A percentile compares a stretch with the other conserved stretches of the same genome.
Evolutionary conservation across 2,888 invertebrate genomes (phyloP).

Genomic region (Eupithecia pulchellata): DNA sequence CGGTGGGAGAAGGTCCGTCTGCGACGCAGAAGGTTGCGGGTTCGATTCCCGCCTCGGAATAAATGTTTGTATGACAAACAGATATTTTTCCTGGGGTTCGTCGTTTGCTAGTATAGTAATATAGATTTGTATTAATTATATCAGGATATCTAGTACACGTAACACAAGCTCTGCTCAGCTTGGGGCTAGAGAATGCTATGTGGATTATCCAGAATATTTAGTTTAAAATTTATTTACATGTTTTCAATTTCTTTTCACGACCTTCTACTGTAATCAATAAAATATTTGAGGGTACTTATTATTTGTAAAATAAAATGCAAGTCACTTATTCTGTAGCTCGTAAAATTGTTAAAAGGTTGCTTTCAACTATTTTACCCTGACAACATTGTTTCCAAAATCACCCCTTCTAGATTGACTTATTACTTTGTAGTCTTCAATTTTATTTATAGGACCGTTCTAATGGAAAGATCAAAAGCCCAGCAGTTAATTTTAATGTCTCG

Average conservation of each 20-base stretch:
- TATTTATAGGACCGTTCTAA: conserved; percentile 80
- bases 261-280: background rate
- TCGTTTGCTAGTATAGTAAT: no score
- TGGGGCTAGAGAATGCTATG: no score
- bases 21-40: no score
- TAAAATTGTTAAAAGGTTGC: background rate
- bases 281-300: background rate
- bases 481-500: conserved; percentile 84
- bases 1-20: no score
- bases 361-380: background rate
- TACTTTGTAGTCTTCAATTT: conserved; percentile 65
- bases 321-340: background rate
- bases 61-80: no score
- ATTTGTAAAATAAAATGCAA: background rate
- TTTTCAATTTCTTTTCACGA: background rate
- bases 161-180: no score
- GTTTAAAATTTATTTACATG: background rate
- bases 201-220: no score
- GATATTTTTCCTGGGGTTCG: no score
- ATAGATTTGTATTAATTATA: no score
- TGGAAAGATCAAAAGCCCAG: conserved; percentile 84
- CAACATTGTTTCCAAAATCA: conserved; percentile 62
- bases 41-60: no score
- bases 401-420: conserved; percentile 70
- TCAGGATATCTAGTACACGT: no score